Percentiles rank a stretch among this genome's conserved stretches.
Evolutionary conservation across 1,140 invertebrate genomes (phyloP).

Genomic region (Atta colombica): DNA sequence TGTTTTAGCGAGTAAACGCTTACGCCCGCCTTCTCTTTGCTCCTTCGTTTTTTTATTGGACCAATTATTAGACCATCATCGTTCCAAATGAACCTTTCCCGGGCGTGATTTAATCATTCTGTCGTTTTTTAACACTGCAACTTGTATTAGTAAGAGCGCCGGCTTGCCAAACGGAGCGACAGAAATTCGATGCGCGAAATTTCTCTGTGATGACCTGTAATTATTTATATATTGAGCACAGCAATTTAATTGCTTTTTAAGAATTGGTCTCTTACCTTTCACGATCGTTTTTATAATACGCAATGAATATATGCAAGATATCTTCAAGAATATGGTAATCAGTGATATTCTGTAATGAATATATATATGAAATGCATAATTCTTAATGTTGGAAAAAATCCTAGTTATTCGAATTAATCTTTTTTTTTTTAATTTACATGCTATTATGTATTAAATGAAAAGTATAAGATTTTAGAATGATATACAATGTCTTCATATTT

Average conservation of each 20-base stretch:
- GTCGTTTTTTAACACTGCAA: slow-evolving; percentile 46
- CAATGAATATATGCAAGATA: slow-evolving; percentile 59
- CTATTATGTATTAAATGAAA: background rate
- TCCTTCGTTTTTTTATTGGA: slow-evolving; percentile 26
- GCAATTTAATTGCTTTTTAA: slow-evolving; percentile 57
- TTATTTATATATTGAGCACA: slow-evolving; percentile 46
- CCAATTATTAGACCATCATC: slow-evolving; percentile 75
- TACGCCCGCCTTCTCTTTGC: slow-evolving; percentile 36
- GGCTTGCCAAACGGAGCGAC: slow-evolving; percentile 15
- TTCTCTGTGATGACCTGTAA: slow-evolving; percentile 36
- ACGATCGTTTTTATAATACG: slow-evolving; percentile 48
- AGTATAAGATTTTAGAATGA: background rate
- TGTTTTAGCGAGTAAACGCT: slow-evolving; percentile 42
- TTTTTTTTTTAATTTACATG: slow-evolving; percentile 24
- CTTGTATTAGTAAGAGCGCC: slow-evolving; percentile 33
- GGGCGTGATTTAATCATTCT: slow-evolving; percentile 66
- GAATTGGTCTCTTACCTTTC: background rate
- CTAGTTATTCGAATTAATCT: slow-evolving; percentile 1
- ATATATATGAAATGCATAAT: slow-evolving; percentile 44
- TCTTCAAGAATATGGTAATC: slow-evolving; percentile 22
- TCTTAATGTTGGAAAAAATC: background rate
- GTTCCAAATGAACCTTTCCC: slow-evolving; percentile 44
- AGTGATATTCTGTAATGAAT: slow-evolving; percentile 32
- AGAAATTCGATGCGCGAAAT: slow-evolving; percentile 56
- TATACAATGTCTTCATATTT: background rate